A percentile compares a stretch with the other conserved stretches of the same genome.
Conservation (phyloP, 2,888 invertebrate genomes). For the Drosophila eohydei region DNA sequence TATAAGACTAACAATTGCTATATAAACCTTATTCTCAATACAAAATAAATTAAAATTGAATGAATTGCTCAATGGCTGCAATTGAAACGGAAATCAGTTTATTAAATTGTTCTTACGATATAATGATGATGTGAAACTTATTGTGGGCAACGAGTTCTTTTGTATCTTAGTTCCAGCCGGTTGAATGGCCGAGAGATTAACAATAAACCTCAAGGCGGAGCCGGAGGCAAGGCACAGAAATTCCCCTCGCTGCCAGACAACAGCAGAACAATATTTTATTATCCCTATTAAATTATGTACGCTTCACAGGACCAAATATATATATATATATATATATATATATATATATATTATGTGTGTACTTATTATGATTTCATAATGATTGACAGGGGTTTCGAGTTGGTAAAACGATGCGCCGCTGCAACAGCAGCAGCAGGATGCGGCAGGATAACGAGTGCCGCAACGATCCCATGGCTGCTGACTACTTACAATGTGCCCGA, state of each 20-base stretch:
- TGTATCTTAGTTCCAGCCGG: conserved; percentile 47
- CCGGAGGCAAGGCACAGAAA: conserved; percentile 12
- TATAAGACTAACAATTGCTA: background rate
- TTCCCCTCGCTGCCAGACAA: conserved; percentile 30
- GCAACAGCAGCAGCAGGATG: background rate
- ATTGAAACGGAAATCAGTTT: conserved; percentile 32
- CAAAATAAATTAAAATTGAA: conserved; percentile 12
- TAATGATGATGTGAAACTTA: conserved; percentile 40
- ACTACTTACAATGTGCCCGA: conserved; percentile 26
- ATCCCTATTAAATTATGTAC: conserved; percentile 67
- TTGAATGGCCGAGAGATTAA: conserved; percentile 44
- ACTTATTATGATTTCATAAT: conserved; percentile 66
- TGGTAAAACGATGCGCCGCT: conserved; percentile 25
- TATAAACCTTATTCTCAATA: background rate
- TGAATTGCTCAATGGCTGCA: background rate
- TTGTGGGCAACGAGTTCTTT: conserved; percentile 48
- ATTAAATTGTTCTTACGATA: conserved; percentile 30
- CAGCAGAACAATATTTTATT: conserved; percentile 41
- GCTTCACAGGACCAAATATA: conserved; percentile 58
- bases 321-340: conserved; percentile 21
- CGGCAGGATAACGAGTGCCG: conserved; percentile 16
- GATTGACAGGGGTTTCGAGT: conserved; percentile 64
- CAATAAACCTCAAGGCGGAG: conserved; percentile 47
- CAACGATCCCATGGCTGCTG: conserved; percentile 6
- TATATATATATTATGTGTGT: background rate